Evolutionary conservation across 2,888 invertebrate genomes (phyloP), one percentile per base, ranked within the genome.

Genomic region (Yponomeuta sedellus): DNA sequence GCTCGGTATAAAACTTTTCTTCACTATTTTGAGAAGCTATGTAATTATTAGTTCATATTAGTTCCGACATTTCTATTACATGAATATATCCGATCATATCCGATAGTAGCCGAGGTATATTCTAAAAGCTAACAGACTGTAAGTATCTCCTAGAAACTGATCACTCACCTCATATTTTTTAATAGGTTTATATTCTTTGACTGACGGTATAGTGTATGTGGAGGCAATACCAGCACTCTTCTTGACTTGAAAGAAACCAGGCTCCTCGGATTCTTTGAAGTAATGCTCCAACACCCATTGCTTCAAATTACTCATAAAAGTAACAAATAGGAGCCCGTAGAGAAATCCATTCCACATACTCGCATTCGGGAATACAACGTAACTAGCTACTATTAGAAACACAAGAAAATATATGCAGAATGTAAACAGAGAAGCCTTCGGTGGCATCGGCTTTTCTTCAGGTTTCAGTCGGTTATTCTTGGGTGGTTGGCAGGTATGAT

Each of bases 121-220:
- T n/a, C n/a, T n/a, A n/a, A n/a, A n/a, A n/a, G n/a, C n/a, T n/a
- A n/a, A n/a, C n/a, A n/a, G n/a, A n/a, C n/a, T n/a, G n/a, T 44
- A 44, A 16, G 6, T 6, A 8, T 34, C 3, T 34, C 34, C 28
- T 4, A 28, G 3, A 28, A 34, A 3, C 10, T 34, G 0, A 0
- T 34, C 44, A 52, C 75, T 72, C 74, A 93, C 93, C 89, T 93
- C 93, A 77, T 88, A 92, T 79, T 93, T 93, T 67, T 92, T 90
- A 69, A 93, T 71, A 3, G 93, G 93, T 70, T 82, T 92, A 73
- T 94, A 92, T 74, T 94, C 94, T 72, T 93, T 93, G 19, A 92
- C 92, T 1, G 93, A 92, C 0, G 93, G 93, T 75, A 94, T 92
- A 70, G 94, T 93, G 67, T 94, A 84, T 0, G 88, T 75, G 16